Percentiles rank a stretch among this genome's conserved stretches.
These are phyloP conservation scores for Chironomus riparius DNA, from an alignment of 2,888 invertebrate genomes.

Conservation along the genomic window DNA sequence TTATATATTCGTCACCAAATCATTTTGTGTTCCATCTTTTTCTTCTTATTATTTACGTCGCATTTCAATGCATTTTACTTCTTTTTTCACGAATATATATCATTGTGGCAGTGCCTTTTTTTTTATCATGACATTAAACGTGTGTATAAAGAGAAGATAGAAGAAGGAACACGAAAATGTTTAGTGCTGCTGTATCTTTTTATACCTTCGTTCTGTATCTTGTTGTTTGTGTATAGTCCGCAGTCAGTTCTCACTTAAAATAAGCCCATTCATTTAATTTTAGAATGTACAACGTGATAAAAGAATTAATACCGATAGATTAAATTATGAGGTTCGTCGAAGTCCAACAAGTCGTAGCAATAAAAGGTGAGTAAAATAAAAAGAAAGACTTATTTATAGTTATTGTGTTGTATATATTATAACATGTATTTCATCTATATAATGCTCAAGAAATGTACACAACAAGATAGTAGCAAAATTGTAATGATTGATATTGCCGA, in stretches of 20 bases:
- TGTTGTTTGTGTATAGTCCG: background rate
- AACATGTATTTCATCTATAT: too few relatives aligned
- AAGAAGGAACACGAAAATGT: background rate
- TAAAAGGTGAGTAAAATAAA: slow-evolving; percentile 11
- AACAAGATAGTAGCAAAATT: background rate
- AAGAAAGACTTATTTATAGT: too few relatives aligned
- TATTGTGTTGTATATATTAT: too few relatives aligned
- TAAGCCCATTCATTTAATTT: slow-evolving; percentile 3
- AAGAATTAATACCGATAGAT: slow-evolving; percentile 1
- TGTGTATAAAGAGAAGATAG: background rate
- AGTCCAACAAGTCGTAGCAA: slow-evolving; percentile 9
- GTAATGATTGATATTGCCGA: background rate
- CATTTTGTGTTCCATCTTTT: slow-evolving; percentile 22
- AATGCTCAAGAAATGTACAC: too few relatives aligned
- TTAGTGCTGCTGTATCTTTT: background rate
- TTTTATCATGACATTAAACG: background rate
- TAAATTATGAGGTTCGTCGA: slow-evolving; percentile 15
- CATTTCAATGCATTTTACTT: slow-evolving; percentile 13
- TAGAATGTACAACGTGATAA: slow-evolving; percentile 24
- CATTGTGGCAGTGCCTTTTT: background rate
- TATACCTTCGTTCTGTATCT: too few relatives aligned
- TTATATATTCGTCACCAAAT: slow-evolving; percentile 20
- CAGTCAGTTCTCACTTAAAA: background rate
- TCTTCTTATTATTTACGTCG: slow-evolving; percentile 24
- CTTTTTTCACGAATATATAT: background rate